Evolutionary conservation across 2,888 invertebrate genomes (phyloP), one percentile per base, ranked within the genome.

Genomic region (Germaria angustata): DNA sequence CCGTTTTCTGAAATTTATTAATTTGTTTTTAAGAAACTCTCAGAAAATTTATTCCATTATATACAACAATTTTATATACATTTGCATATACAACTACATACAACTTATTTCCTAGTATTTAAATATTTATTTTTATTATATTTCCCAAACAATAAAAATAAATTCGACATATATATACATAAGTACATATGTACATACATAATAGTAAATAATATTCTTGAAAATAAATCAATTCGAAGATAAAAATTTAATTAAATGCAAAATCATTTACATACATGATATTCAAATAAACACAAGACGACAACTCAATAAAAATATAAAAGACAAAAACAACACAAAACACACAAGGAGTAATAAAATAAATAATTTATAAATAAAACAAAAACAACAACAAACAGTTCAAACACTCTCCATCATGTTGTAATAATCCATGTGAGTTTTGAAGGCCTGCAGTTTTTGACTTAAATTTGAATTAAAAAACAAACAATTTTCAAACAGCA

Each of bases 211-310:
- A 41, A 57, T 66, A 22, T 44, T 46, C 7, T 32, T 53, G 44
- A 72, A 44, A 77, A 77, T 61, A 81, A 73, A 81, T 63, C 78
- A 81, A 61, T 49, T 72, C n/a, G 15, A 8, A 61, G 49, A 81
- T 36, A 80, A 79, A 69, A 77, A 81, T 51, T 63, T 81, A 78
- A 81, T 81, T 78, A 73, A 77, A 81, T 77, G 78, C 72, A 77
- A 81, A 53, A 66, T 77, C 61, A 77, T 81, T 81, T 77, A 66
- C 66, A 76, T 81, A 44, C 66, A 76, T 81, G 53, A 81, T 66
- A 55, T 75, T 55, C 51, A 66, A 71, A 72, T 39, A 72, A 57
- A 51, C 4, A 65, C 13, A 49, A 69, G 8, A 69, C 44, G n/a
- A n/a, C n/a, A 80, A 41, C 34, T 71, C 41, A 76, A 77, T 66